These are phyloP conservation scores for Lineus longissimus DNA, from an alignment of 1,140 invertebrate genomes.

Conservation along the genomic window DNA sequence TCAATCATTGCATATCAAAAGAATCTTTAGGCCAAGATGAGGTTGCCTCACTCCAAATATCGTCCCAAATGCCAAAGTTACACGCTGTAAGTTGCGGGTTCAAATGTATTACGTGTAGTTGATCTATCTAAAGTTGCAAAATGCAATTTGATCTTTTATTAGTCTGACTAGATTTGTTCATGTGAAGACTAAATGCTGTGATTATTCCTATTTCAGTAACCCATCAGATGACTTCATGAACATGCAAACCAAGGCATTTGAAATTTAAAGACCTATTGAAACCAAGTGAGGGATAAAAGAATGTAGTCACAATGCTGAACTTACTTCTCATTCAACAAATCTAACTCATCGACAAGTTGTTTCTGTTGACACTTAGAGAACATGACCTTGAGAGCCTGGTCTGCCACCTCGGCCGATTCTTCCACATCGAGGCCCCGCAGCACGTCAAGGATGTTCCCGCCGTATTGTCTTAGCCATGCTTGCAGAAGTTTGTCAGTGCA, in stretches of 20 bases:
- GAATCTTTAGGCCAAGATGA: too few relatives aligned
- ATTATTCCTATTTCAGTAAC: background rate
- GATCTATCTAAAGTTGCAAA: too few relatives aligned
- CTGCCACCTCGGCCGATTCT: conserved; percentile 44
- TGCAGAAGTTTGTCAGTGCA: conserved; percentile 55
- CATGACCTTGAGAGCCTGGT: conserved; percentile 53
- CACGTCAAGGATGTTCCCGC: conserved; percentile 62
- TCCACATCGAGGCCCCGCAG: conserved; percentile 64
- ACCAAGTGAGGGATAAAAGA: too few relatives aligned
- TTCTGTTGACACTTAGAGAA: conserved; percentile 46
- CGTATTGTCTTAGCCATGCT: conserved; percentile 64
- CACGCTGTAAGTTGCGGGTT: too few relatives aligned
- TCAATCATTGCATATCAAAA: too few relatives aligned
- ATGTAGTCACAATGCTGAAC: too few relatives aligned
- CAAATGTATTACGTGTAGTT: too few relatives aligned
- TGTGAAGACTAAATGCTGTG: background rate
- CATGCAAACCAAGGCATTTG: background rate
- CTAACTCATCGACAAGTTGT: conserved; percentile 49
- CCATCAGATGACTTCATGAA: background rate
- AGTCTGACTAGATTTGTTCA: background rate
- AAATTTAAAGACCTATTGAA: background rate
- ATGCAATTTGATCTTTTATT: too few relatives aligned
- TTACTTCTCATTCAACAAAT: conserved; percentile 51
- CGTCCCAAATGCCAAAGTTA: too few relatives aligned
- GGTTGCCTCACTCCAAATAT: too few relatives aligned